A percentile compares a stretch with the other conserved stretches of the same genome.
phyloP scores from a whole-genome alignment of 2,888 invertebrate species.

The Gnatocerus cornutus region DNA sequence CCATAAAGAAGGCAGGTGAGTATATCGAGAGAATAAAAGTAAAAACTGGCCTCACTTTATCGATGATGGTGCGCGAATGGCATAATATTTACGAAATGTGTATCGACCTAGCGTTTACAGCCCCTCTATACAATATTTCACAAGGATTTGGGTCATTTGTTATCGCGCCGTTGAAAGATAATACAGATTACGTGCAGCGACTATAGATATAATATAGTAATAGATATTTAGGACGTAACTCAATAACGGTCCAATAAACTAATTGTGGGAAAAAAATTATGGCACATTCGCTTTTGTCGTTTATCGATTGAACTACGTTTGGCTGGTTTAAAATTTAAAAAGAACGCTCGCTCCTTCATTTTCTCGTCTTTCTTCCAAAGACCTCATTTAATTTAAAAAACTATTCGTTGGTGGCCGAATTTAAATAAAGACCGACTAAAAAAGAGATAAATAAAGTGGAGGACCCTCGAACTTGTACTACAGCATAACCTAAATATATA shows the following conservation, averaged over 20 bases:
- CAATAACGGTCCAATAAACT: slow-evolving; percentile 48
- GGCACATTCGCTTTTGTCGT: slow-evolving; percentile 11
- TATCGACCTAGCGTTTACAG: slow-evolving; percentile 49
- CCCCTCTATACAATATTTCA: slow-evolving; percentile 58
- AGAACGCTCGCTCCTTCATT: background rate
- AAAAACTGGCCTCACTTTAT: slow-evolving; percentile 36
- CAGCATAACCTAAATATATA: slow-evolving; percentile 59
- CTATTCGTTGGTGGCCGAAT: slow-evolving; percentile 20
- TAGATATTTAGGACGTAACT: slow-evolving; percentile 52
- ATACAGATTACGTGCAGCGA: slow-evolving; percentile 63
- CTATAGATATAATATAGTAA: slow-evolving; percentile 58
- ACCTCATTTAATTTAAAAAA: slow-evolving; percentile 44
- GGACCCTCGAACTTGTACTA: slow-evolving; percentile 55
- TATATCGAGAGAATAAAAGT: slow-evolving; percentile 35
- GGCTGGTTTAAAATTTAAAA: slow-evolving; percentile 11
- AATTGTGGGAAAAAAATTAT: slow-evolving; percentile 34
- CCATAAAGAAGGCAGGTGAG: slow-evolving; percentile 31
- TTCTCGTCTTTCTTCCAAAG: background rate
- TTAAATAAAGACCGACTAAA: slow-evolving; percentile 21
- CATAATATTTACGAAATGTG: slow-evolving; percentile 53
- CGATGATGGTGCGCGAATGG: slow-evolving; percentile 36
- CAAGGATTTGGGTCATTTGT: slow-evolving; percentile 59
- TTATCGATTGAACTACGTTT: slow-evolving; percentile 10
- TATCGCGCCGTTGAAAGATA: slow-evolving; percentile 62
- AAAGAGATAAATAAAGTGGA: slow-evolving; percentile 54